These are phyloP conservation scores for Cheilinus undulatus DNA, from an alignment of 2,113 vertebrate genomes.

Conservation along the genomic window DNA sequence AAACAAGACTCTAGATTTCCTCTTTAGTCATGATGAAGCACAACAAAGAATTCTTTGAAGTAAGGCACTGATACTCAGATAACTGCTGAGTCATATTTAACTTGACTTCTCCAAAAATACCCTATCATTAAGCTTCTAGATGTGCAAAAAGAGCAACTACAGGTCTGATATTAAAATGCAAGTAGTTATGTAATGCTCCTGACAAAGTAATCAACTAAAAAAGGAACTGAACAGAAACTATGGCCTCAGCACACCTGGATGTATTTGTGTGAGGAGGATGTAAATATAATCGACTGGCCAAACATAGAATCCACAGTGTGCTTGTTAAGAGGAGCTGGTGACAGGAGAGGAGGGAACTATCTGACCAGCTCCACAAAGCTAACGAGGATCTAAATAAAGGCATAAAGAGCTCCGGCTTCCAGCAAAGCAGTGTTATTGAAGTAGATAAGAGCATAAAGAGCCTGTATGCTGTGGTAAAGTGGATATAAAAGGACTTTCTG, in stretches of 20 bases:
- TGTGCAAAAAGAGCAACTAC: neutral
- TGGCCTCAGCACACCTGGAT: neutral
- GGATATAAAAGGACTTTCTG: too few species aligned
- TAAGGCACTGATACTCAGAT: neutral
- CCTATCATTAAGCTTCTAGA: neutral
- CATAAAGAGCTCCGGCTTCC: neutral
- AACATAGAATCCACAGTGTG: neutral
- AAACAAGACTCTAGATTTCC: slow-evolving; percentile 49
- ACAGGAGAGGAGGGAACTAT: slow-evolving; percentile 6
- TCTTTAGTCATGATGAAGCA: slow-evolving; percentile 14
- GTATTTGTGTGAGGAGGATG: neutral
- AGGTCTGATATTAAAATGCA: neutral
- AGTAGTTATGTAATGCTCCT: neutral
- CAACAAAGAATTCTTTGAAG: neutral
- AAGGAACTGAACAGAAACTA: slow-evolving; percentile 1
- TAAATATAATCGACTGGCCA: slow-evolving; percentile 8
- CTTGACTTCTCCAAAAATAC: neutral
- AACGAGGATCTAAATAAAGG: neutral
- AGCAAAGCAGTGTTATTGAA: too few species aligned
- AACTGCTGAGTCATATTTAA: neutral
- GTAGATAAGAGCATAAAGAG: too few species aligned
- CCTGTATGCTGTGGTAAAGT: too few species aligned
- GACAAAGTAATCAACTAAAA: neutral
- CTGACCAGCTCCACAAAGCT: neutral
- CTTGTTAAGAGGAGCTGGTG: neutral